These are phyloP conservation scores for Mus spicilegus DNA, from an alignment of 2,113 vertebrate genomes.

Conservation along the genomic window DNA sequence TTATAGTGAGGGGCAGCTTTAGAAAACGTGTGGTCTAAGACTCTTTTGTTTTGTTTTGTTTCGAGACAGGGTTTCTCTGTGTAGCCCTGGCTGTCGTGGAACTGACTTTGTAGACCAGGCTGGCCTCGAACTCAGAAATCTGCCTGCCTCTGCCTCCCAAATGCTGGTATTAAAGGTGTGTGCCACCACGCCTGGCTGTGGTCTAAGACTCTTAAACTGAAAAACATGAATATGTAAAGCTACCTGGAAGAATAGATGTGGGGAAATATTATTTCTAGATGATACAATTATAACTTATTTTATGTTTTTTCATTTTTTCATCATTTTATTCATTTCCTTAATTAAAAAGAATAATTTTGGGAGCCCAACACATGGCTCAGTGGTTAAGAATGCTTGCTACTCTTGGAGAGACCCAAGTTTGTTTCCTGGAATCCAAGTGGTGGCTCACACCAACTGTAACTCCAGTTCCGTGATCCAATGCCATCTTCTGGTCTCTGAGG, in stretches of 20 bases:
- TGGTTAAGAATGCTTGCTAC: not conserved
- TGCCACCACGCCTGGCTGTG: not conserved
- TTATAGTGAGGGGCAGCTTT: conserved; percentile 16
- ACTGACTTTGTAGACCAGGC: too few species aligned
- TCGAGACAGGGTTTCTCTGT: too few species aligned
- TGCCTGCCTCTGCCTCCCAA: too few species aligned
- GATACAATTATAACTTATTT: not conserved
- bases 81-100: too few species aligned
- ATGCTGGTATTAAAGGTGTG: too few species aligned
- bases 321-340: conserved; percentile 43
- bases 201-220: not conserved
- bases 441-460: not conserved
- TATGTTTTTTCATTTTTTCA: conserved; percentile 31
- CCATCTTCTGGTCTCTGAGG: not conserved
- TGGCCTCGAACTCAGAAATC: too few species aligned
- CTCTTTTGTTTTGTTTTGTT: too few species aligned
- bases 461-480: not conserved
- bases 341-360: not conserved
- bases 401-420: not conserved
- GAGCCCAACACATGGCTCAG: not conserved
- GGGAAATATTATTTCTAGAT: conserved; percentile 19
- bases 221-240: conserved; percentile 9
- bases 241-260: not conserved
- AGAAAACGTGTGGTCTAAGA: not conserved
- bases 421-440: not conserved